Evolutionary conservation across 2,888 invertebrate genomes (phyloP), one percentile per base, ranked within the genome.

Genomic region (Odontocerum albicorne): DNA sequence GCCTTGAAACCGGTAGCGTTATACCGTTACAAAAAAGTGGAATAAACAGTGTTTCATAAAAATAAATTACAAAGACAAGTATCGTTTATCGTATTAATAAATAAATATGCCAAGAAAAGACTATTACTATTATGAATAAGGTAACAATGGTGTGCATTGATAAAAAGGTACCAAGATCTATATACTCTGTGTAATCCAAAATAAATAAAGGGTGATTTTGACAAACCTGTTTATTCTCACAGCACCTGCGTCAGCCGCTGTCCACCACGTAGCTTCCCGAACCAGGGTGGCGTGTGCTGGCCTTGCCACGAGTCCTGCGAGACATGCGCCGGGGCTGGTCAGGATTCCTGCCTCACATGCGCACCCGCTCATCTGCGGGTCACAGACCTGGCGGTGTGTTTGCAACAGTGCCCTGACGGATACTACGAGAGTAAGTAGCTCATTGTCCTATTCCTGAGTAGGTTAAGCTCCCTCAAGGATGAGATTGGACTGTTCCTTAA

Each of bases 251-350:
- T 92, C 2, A 88, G 88, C 60, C 82, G 86, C 43, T 93, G 93
- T 67, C 92, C 92, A 4, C 90, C 90, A 10, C 81, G 91, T 64
- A 92, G 90, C 66, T 93, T 87, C 65, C 86, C 88, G 0, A 90
- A 90, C 67, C 85, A 87, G 64, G 87, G 87, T 35, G 88, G 86
- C 36, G 83, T 87, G 16, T 94, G 93, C 66, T 88, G 88, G 83
- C 88, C 89, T 0, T 95, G 94, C 65, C 92, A 93, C 67, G 90
- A 92, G 67, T 90, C 91, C 10, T 95, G 94, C 66, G 88, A 90
- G 68, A 92, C 90, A 12, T 95, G 94, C 66, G 90, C 89, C 17
- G 94, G 93, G 4, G 86, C 92, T 2, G 90, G 91, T 8, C 90
- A 90, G 68, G 90, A 91, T 67, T 90, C 90, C 49, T 93, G 93